Evolutionary conservation across 2,113 vertebrate genomes (phyloP), one percentile per base, ranked within the genome.

Genomic region (Octodon degus): DNA sequence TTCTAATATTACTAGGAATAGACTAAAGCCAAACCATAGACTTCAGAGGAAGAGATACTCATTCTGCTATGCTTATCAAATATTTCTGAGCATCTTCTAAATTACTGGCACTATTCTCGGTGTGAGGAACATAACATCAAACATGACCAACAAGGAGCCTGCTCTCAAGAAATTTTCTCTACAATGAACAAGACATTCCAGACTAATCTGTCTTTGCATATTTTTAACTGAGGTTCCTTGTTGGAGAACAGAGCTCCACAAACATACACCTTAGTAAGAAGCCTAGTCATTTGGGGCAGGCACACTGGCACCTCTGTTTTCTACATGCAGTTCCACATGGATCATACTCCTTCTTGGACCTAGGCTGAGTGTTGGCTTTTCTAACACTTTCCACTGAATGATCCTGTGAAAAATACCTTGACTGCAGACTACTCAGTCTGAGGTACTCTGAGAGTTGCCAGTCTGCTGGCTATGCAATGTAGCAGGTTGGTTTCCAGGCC

Each of bases 241-340:
- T 11, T 90, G 27, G 24, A 74, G 40, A 22, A 62, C 74, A 53
- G 43, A 67, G 47, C 1, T 88, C 25, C 58, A 20, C 14, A 43
- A 58, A 12, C 47, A 40, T 1, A 50, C 19, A 30, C 70, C 55
- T 34, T 65, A 3, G 72, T 17, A 47, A n/a, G 16, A 43, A 19
- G 14, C 27, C 1, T 1, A 7, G 53, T 25, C 20, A 34, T 82
- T 93, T 50, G 7, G 25, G 25, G 32, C 27, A 86, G 22, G 20
- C 9, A 70, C 30, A 6, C 22, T 27, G 25, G 6, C 4, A 40
- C 4, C 1, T 0, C 10, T 43, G 0, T 85, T 58, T 90, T n/a
- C 22, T 27, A n/a, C 32, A 19, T 60, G 22, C n/a, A 68, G 1
- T 5, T 12, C 34, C 47, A 67, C 20, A 27, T 11, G 34, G 19